Percentiles rank a stretch among this genome's conserved stretches.
phyloP scores from a whole-genome alignment of 1,140 invertebrate genomes.

The Monochamus saltuarius region DNA sequence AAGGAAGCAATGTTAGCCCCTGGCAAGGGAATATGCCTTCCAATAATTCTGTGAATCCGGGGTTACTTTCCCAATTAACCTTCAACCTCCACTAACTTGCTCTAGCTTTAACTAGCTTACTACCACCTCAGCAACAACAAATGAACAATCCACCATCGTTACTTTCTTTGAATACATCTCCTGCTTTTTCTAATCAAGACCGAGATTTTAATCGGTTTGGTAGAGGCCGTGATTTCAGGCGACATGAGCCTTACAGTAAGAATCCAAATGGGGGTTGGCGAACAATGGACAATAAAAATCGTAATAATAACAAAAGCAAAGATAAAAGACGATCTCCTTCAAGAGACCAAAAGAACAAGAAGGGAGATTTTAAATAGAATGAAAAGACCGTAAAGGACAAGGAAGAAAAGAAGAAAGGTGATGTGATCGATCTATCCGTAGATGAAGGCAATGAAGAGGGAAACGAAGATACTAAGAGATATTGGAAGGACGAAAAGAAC shows the following conservation, averaged over 20 bases:
- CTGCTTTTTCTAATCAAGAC: conserved; percentile 46
- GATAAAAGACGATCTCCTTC: conserved; percentile 17
- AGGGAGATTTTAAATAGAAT: conserved; percentile 15
- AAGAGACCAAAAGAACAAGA: conserved; percentile 21
- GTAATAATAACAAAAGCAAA: conserved; percentile 20
- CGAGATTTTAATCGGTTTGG: conserved; percentile 46
- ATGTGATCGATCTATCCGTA: conserved; percentile 4
- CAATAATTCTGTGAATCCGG: conserved; percentile 40
- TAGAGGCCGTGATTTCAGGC: conserved; percentile 49
- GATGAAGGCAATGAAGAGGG: conserved; percentile 37
- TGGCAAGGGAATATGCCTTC: conserved; percentile 45
- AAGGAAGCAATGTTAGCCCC: conserved; percentile 46
- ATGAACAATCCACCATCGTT: conserved; percentile 49
- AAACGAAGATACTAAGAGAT: conserved; percentile 35
- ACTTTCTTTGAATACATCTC: conserved; percentile 49
- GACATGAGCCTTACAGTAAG: conserved; percentile 50
- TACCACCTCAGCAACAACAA: conserved; percentile 46
- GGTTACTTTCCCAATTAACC: conserved; percentile 41
- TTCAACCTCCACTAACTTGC: conserved; percentile 48
- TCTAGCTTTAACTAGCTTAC: conserved; percentile 49
- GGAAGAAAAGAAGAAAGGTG: conserved; percentile 24
- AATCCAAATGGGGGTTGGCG: conserved; percentile 27
- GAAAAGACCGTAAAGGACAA: conserved; percentile 10
- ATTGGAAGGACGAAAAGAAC: conserved; percentile 48
- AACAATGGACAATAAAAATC: conserved; percentile 15